Conservation (phyloP, 2,113 vertebrate genomes). For the Percopsis transmontana region DNA sequence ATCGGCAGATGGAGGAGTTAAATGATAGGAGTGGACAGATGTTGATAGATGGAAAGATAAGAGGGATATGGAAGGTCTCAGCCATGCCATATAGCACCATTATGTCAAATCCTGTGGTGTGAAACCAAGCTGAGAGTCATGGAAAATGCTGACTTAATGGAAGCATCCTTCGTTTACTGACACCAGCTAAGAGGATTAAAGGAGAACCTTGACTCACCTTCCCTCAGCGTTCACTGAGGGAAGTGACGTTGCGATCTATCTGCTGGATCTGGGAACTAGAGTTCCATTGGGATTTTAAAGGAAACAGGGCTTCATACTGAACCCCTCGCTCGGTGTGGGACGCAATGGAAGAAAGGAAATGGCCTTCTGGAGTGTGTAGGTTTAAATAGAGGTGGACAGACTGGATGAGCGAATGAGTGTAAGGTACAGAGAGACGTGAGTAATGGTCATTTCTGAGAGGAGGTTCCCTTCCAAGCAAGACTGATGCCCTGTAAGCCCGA, state of each 20-base stretch:
- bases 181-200: conserved; percentile 19
- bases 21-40: no score
- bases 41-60: neutral
- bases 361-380: conserved; percentile 24
- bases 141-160: conserved; percentile 45
- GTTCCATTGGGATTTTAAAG: conserved; percentile 44
- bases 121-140: conserved; percentile 48
- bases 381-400: conserved; percentile 14
- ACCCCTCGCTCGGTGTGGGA: conserved; percentile 18
- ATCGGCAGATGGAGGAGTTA: neutral
- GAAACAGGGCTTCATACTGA: conserved; percentile 25
- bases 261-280: conserved; percentile 9
- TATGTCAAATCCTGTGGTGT: conserved; percentile 42
- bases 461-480: conserved; percentile 45
- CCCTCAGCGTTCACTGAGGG: neutral
- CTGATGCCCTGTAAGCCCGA: conserved; percentile 53
- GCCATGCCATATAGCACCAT: conserved; percentile 21
- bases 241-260: no score
- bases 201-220: conserved; percentile 26
- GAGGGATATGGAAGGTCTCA: neutral
- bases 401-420: conserved; percentile 36
- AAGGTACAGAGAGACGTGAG: conserved; percentile 48
- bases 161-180: conserved; percentile 25
- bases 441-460: conserved; percentile 59
- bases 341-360: conserved; percentile 19